These are phyloP conservation scores for Microplitis demolitor DNA, from an alignment of 1,140 invertebrate species.

Conservation along the genomic window DNA sequence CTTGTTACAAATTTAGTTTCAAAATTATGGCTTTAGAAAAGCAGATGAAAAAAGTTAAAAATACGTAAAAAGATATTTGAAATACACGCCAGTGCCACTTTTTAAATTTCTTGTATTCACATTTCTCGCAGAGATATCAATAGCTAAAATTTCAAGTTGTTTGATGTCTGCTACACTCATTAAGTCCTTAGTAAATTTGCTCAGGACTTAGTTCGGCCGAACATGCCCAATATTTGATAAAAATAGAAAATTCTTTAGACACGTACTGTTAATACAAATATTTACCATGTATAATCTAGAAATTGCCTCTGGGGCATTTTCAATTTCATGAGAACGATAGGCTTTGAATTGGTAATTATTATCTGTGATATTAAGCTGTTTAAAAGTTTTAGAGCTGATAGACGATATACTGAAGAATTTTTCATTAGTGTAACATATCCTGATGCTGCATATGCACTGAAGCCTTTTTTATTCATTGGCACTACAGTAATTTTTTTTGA, in stretches of 20 bases:
- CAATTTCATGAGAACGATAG: slow-evolving; percentile 45
- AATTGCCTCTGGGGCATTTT: slow-evolving; percentile 64
- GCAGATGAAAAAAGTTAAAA: too few relatives aligned
- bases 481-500: slow-evolving; percentile 24
- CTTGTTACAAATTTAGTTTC: too few relatives aligned
- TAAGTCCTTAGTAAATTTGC: too few relatives aligned
- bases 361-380: slow-evolving; percentile 16
- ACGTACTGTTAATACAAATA: not conserved
- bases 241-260: not conserved
- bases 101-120: too few relatives aligned
- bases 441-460: slow-evolving; percentile 49
- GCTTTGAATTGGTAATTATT: not conserved
- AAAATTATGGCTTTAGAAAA: too few relatives aligned
- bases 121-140: too few relatives aligned
- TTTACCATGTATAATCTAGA: slow-evolving; percentile 72
- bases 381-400: slow-evolving; percentile 34
- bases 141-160: too few relatives aligned
- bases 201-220: too few relatives aligned
- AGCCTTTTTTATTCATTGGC: slow-evolving; percentile 39
- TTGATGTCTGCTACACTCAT: too few relatives aligned
- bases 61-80: too few relatives aligned
- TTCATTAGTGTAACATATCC: slow-evolving; percentile 36
- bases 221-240: too few relatives aligned
- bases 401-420: slow-evolving; percentile 42
- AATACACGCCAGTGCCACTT: too few relatives aligned